Conservation (phyloP, 2,797 vertebrate genomes). For the Crenuchus spilurus region DNA sequence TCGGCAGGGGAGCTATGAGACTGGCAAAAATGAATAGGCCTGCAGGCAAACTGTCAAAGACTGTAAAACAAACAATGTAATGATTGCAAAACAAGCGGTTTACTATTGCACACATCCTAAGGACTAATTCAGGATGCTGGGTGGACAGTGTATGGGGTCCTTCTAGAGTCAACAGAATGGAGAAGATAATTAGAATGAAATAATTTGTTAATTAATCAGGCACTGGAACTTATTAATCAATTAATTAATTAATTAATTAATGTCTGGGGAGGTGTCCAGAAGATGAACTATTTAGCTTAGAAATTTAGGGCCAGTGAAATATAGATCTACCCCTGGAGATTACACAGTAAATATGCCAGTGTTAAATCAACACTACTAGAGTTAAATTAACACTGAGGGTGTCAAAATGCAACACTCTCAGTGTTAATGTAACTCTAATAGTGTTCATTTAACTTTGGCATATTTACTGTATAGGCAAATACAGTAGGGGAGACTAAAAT, state of each 20-base stretch:
- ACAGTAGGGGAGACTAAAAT: too few species aligned
- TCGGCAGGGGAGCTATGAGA: neutral
- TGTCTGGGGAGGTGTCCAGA: conserved; percentile 15
- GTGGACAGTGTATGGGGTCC: conserved; percentile 7
- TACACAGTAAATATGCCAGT: conserved; percentile 56
- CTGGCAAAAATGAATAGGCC: neutral
- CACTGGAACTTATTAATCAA: too few species aligned
- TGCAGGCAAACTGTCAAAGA: neutral
- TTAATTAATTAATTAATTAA: too few species aligned
- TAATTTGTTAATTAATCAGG: conserved; percentile 72
- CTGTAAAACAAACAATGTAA: conserved; percentile 6
- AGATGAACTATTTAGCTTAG: conserved; percentile 67
- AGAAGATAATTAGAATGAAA: conserved; percentile 68
- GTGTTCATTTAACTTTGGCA: too few species aligned
- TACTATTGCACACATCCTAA: neutral
- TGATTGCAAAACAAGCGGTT: neutral
- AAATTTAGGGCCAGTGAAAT: conserved; percentile 65
- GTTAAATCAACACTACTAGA: too few species aligned
- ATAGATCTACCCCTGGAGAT: conserved; percentile 63
- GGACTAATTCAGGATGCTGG: neutral
- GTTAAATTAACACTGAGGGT: too few species aligned
- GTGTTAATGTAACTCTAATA: too few species aligned
- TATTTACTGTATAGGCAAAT: too few species aligned
- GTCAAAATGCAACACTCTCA: too few species aligned
- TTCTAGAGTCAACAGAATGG: conserved; percentile 66